These are phyloP conservation scores for Dasypolia templi DNA, from an alignment of 2,888 invertebrate species.

Conservation along the genomic window DNA sequence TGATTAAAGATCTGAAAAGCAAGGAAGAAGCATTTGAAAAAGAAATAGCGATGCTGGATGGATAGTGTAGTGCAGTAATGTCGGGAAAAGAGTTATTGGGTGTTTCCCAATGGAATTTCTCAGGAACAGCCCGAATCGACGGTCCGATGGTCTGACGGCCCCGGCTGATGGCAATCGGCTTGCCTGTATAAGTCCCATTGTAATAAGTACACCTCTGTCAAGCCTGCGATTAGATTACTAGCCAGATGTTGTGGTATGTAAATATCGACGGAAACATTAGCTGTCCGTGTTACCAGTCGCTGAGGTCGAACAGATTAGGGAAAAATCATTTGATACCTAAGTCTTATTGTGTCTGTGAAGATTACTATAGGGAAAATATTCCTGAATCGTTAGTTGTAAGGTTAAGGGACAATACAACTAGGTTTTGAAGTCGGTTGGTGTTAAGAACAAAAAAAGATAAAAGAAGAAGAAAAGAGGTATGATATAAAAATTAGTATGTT, in stretches of 20 bases:
- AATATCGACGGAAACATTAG: not conserved
- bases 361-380: slow-evolving; percentile 30
- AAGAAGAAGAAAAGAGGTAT: too few species aligned
- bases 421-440: not conserved
- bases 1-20: slow-evolving; percentile 63
- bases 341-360: slow-evolving; percentile 6
- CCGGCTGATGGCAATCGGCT: too few species aligned
- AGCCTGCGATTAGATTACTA: too few species aligned
- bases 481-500: not conserved
- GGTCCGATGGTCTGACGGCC: too few species aligned
- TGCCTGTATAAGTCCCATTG: too few species aligned
- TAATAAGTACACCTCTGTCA: not conserved
- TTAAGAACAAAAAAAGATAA: too few species aligned
- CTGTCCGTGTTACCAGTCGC: not conserved
- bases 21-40: not conserved
- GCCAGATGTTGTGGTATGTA: not conserved
- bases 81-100: not conserved
- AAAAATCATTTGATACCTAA: slow-evolving; percentile 14
- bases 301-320: slow-evolving; percentile 1
- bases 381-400: slow-evolving; percentile 28
- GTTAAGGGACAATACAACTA: slow-evolving; percentile 4
- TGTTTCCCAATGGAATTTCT: not conserved
- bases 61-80: not conserved
- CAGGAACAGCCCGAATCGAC: not conserved
- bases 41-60: not conserved